Base-by-base conservation (phyloP, 2,113 vertebrate genomes). In the Gallinago paraguaiae region DNA sequence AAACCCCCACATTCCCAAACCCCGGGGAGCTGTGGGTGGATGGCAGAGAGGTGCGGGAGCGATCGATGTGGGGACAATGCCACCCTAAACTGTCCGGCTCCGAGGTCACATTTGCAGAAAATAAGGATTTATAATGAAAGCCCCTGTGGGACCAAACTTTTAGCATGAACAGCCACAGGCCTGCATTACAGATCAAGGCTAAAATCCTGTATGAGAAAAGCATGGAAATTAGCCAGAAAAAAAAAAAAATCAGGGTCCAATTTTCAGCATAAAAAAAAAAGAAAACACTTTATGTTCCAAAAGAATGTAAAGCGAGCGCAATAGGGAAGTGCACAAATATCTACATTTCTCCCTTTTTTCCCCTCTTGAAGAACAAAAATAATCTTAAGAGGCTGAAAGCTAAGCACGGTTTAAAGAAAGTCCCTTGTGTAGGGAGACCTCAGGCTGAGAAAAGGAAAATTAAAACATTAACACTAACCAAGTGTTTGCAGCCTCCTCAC, bases 101-200 rank as follows among this genome's bases (percentile, higher is more conserved):
- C 0, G 5, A 65, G 33, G 60, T 43, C 85, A 91, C 65, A 39
- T 39, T 22, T 31, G 69, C 51, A 81, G 57, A 61, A 96, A 96
- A 74, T 60, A 69, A 67, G 76, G 91, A 69, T 95, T 96, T 82
- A 33, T 39, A 85, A 92, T 8, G 82, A 91, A 92, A 88, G 43
- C 37, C 35, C 70, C 28, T 7, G 48, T 1, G 67, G 86, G 76
- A 95, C 68, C 69, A 85, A 97, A 95, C 92, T 97, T 97, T 92
- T 88, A 93, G 81, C 33, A 81, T 64, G 93, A 83, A 79, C 72
- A 94, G 92, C 86, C 82, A 92, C 54, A 33, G 78, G 88, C 89
- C 79, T 95, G 91, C 72, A 82, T 94, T 90, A 92, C 0, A 95
- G 86, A 96, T 92, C 90, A 95, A 93, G 88, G 92, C 86, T 90